A percentile compares a stretch with the other conserved stretches of the same genome.
Conservation (phyloP, 2,113 vertebrate species). For the Gadus macrocephalus region DNA sequence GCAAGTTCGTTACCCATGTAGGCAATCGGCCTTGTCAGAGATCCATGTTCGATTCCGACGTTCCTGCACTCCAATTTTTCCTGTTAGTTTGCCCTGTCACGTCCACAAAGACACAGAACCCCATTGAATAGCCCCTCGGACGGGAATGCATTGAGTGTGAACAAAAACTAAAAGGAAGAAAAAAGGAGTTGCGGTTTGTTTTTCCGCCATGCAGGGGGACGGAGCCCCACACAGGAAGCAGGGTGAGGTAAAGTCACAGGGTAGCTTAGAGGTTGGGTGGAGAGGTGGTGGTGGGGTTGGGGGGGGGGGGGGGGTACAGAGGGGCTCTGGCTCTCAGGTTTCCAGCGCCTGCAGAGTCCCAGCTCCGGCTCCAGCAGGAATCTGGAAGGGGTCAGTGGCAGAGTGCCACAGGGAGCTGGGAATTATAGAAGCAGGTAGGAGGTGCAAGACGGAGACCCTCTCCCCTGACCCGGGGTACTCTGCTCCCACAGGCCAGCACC, state of each 20-base stretch:
- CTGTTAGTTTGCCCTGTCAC: no score
- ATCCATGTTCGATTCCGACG: no score
- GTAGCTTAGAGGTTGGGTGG: neutral
- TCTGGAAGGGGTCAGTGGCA: slow-evolving; percentile 49
- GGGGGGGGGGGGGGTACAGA: neutral
- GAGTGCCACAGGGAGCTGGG: slow-evolving; percentile 55
- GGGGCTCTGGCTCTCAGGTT: slow-evolving; percentile 46
- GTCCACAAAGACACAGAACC: no score
- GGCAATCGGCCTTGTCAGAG: no score
- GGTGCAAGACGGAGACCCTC: slow-evolving; percentile 47
- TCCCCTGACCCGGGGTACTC: slow-evolving; percentile 44
- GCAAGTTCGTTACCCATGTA: neutral
- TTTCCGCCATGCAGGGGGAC: neutral
- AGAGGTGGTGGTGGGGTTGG: neutral
- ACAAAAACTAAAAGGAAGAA: no score
- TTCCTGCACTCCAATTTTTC: no score
- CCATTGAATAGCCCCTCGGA: no score
- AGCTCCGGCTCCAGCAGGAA: slow-evolving; percentile 40
- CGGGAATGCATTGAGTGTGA: no score
- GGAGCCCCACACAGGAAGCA: neutral
- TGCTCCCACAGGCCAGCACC: slow-evolving; percentile 23
- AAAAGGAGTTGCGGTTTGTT: neutral
- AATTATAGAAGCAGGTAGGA: slow-evolving; percentile 57
- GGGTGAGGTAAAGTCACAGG: neutral
- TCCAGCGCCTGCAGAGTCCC: slow-evolving; percentile 48